Evolutionary conservation across 1,140 invertebrate genomes (phyloP).

Genomic region (Caerostris darwini): DNA sequence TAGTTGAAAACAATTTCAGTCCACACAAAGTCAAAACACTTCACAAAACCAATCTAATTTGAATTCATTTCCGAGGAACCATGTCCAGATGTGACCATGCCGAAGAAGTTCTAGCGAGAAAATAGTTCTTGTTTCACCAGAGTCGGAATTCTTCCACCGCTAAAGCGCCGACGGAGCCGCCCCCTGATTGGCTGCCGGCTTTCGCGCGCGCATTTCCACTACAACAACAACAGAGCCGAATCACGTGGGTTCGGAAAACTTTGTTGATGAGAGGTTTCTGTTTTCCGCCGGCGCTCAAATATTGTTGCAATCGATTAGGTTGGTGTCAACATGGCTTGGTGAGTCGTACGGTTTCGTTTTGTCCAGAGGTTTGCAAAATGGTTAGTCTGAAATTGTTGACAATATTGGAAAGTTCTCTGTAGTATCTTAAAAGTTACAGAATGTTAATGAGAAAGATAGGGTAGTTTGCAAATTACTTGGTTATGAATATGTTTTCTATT

Average conservation of each 20-base stretch:
- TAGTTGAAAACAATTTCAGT: too few species aligned
- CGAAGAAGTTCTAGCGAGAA: not conserved
- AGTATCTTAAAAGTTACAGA: too few species aligned
- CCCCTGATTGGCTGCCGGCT: not conserved
- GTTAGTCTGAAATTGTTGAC: too few species aligned
- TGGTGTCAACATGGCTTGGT: not conserved
- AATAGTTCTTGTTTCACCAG: constrained; percentile 29
- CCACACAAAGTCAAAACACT: too few species aligned
- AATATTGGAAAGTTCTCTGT: too few species aligned
- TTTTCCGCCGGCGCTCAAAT: not conserved
- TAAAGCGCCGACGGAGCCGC: not conserved
- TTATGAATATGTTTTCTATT: too few species aligned
- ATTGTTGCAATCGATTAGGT: not conserved
- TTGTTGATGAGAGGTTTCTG: constrained; percentile 9
- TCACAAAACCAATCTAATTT: not conserved
- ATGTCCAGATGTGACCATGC: not conserved
- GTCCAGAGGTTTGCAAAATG: too few species aligned
- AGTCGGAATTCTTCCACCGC: not conserved
- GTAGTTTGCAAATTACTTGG: too few species aligned
- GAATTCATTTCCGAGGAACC: not conserved
- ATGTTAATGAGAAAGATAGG: too few species aligned
- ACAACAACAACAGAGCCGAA: not conserved
- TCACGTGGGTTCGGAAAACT: constrained; percentile 34
- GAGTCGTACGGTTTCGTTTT: not conserved
- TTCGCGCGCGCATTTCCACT: constrained; percentile 29